phyloP scores from a whole-genome alignment of 2,797 vertebrate genomes.

The Podargus strigoides region DNA sequence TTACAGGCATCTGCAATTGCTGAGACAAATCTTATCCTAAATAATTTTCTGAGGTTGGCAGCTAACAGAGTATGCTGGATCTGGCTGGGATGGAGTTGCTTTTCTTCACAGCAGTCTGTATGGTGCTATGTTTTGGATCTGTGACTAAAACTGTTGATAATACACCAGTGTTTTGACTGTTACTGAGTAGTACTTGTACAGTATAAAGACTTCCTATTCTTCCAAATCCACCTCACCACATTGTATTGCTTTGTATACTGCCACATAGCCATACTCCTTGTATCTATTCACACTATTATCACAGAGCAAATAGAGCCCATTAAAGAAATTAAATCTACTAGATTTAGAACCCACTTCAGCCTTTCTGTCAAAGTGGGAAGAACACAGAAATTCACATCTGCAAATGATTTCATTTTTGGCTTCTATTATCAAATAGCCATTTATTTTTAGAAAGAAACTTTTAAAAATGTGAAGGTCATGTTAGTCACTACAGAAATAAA shows the following conservation, averaged over 20 bases:
- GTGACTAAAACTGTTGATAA: background rate
- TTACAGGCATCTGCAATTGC: background rate
- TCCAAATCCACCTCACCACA: fast-evolving
- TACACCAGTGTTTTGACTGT: background rate
- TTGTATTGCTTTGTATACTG: background rate
- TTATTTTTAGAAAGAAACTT: background rate
- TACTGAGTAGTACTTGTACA: background rate
- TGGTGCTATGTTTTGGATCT: background rate
- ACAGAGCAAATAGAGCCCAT: background rate
- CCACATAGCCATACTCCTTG: fast-evolving
- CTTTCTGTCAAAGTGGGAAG: background rate
- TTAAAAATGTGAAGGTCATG: background rate
- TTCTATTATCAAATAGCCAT: background rate
- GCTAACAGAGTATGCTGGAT: background rate
- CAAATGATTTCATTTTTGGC: background rate
- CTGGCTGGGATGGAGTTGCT: background rate
- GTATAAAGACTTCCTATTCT: background rate
- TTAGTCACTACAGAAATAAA: background rate
- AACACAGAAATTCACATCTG: background rate
- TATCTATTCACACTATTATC: background rate
- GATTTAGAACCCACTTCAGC: background rate
- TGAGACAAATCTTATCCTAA: background rate
- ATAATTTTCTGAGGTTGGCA: background rate
- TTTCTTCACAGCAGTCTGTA: background rate
- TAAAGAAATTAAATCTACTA: background rate